Percentiles rank a stretch among this genome's conserved stretches.
These are phyloP conservation scores for Caradrina kadenii DNA, from an alignment of 2,888 invertebrate genomes.

Conservation along the genomic window DNA sequence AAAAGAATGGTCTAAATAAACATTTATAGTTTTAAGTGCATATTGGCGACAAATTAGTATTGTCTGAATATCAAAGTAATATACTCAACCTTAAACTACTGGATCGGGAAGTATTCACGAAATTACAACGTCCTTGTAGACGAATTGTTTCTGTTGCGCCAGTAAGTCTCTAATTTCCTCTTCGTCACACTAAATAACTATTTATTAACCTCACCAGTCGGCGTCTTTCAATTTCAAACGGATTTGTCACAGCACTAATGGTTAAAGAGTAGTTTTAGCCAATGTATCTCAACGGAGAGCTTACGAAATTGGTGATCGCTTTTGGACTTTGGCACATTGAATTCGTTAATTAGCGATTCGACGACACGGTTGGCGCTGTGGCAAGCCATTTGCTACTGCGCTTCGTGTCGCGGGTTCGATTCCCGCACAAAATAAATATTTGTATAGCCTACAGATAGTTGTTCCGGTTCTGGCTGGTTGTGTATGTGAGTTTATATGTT, in stretches of 20 bases:
- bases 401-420: too few species aligned
- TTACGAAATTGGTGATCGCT: neutral
- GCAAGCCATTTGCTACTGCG: too few species aligned
- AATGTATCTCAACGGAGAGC: slow-evolving; percentile 9
- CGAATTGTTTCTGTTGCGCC: slow-evolving; percentile 50
- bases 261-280: slow-evolving; percentile 5
- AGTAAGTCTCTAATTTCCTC: slow-evolving; percentile 37
- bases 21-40: too few species aligned
- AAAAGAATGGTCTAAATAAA: too few species aligned
- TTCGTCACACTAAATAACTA: slow-evolving; percentile 52
- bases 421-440: too few species aligned
- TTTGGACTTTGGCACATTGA: slow-evolving; percentile 6
- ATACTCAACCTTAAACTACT: neutral
- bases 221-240: slow-evolving; percentile 53
- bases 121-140: slow-evolving; percentile 58
- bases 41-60: neutral
- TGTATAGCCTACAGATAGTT: too few species aligned
- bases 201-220: slow-evolving; percentile 56
- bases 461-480: too few species aligned
- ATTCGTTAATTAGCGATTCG: neutral
- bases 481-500: too few species aligned
- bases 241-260: slow-evolving; percentile 48
- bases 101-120: slow-evolving; percentile 22
- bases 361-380: too few species aligned
- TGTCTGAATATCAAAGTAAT: neutral